phyloP scores from a whole-genome alignment of 1,140 invertebrate genomes.

The Cherax quadricarinatus region DNA sequence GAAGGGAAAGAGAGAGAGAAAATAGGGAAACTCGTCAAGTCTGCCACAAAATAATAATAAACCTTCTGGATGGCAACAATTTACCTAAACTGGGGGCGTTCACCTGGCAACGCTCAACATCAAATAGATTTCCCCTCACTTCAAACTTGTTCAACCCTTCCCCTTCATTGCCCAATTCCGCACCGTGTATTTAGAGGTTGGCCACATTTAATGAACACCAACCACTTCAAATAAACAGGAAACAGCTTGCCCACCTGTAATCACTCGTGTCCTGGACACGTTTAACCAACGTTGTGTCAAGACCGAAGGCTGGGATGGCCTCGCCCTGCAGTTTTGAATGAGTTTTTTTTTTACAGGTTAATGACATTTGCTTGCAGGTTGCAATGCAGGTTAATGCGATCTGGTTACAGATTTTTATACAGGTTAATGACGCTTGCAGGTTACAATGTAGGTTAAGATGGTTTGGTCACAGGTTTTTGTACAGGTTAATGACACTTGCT shows the following conservation, averaged over 20 bases:
- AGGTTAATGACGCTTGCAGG: too few relatives aligned
- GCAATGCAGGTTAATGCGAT: too few relatives aligned
- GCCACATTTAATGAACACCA: constrained; percentile 15
- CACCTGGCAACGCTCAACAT: not conserved
- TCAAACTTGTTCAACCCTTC: not conserved
- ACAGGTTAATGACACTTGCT: too few relatives aligned
- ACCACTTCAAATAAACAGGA: constrained; percentile 10
- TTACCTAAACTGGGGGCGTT: not conserved
- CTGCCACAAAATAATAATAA: not conserved
- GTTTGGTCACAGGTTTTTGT: too few relatives aligned
- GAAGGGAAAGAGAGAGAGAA: too few relatives aligned
- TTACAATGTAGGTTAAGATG: too few relatives aligned
- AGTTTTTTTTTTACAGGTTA: too few relatives aligned
- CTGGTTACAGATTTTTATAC: too few relatives aligned
- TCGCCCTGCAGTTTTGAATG: too few relatives aligned
- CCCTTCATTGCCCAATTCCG: constrained; percentile 1
- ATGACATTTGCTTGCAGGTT: too few relatives aligned
- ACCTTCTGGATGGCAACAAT: not conserved
- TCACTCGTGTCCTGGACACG: not conserved
- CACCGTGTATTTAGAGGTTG: constrained; percentile 29
- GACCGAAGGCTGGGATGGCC: too few relatives aligned
- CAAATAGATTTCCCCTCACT: not conserved
- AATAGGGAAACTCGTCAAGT: not conserved
- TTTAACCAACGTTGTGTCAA: too few relatives aligned
- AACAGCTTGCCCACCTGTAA: not conserved